Percentiles rank a stretch among this genome's conserved stretches.
Evolutionary conservation across 2,888 invertebrate species (phyloP).

Genomic region (Deroplatys truncata): DNA sequence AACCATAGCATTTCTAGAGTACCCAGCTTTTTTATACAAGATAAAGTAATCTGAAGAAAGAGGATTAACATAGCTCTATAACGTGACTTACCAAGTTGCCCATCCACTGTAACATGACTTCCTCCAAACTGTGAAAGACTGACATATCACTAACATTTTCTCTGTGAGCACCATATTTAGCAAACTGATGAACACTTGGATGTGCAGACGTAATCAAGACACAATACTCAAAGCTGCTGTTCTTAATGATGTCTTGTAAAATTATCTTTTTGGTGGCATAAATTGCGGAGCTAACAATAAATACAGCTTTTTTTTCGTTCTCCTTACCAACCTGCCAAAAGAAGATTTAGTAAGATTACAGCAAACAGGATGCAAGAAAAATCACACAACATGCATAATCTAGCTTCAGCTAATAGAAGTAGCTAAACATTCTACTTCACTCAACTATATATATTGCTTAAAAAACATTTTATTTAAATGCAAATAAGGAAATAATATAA

Average conservation of each 20-base stretch:
- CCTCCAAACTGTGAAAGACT: constrained; percentile 42
- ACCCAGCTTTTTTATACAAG: too few species aligned
- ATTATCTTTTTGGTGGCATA: constrained; percentile 53
- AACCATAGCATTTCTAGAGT: too few species aligned
- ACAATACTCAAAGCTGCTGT: constrained; percentile 59
- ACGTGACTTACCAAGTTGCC: constrained; percentile 48
- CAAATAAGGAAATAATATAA: too few species aligned
- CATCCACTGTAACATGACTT: constrained; percentile 53
- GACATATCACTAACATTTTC: constrained; percentile 42
- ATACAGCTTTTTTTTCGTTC: constrained; percentile 47
- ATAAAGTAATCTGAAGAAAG: too few species aligned
- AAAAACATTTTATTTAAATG: too few species aligned
- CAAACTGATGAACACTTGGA: constrained; percentile 51
- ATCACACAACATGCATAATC: too few species aligned
- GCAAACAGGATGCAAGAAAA: too few species aligned
- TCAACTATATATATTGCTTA: too few species aligned
- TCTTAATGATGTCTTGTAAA: constrained; percentile 55
- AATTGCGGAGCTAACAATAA: constrained; percentile 57
- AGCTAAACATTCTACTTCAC: neutral
- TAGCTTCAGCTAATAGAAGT: too few species aligned
- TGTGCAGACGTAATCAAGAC: constrained; percentile 57
- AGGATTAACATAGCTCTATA: neutral
- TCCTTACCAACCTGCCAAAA: constrained; percentile 38
- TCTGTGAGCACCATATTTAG: constrained; percentile 41
- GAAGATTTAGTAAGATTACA: neutral